Base-by-base conservation (phyloP, 2,113 vertebrate species). In the Salvelinus sp. region DNA sequence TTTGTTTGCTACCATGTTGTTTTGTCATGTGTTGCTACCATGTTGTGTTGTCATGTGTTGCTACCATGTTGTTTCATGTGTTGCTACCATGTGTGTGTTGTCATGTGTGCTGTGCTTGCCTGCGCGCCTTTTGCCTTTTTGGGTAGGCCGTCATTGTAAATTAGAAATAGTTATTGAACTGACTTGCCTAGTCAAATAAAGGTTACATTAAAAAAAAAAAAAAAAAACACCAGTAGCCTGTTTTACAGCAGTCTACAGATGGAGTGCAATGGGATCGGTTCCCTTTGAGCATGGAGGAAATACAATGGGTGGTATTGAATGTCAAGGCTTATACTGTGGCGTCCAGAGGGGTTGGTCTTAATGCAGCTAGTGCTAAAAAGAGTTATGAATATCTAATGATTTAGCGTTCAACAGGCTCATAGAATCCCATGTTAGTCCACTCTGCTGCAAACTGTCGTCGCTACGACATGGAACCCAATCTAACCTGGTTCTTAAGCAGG, bases 301-400 rank as follows among this genome's bases (percentile, higher is more conserved):
- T 88, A 87, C 87, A 89, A 90, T 63, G 66, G 66, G 86, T 67
- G 63, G 70, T 88, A 77, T 90, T 77, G 79, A 74, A 82, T 90
- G 89, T 86, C 85, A 86, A 90, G 88, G 81, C 85, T 75, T 10
- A 64, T 58, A 14, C 30, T 6, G 30, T 33, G 5, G 47, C 7
- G 1, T 87, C 78, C 80, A 74, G 68, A 77, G 82, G 38, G 38
- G 74, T 70, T 77, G 44, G 69, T 80, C 77, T 81, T 77, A 77
- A 80, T 78, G 85, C 72, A n/a, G 13, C 65, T 20, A 30, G 85
- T 79, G 90, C 78, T 92, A 87, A 90, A 88, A 91, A 79, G 30
- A 1, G 57, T n/a, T 74, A 67, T 80, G 71, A 68, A 75, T 81
- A 44, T 86, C 83, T 74, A 79, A 82, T 69, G 75, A 83, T 88